These are phyloP conservation scores for Sylvicola fuscatus DNA, from an alignment of 2,888 invertebrate genomes.

Conservation along the genomic window DNA sequence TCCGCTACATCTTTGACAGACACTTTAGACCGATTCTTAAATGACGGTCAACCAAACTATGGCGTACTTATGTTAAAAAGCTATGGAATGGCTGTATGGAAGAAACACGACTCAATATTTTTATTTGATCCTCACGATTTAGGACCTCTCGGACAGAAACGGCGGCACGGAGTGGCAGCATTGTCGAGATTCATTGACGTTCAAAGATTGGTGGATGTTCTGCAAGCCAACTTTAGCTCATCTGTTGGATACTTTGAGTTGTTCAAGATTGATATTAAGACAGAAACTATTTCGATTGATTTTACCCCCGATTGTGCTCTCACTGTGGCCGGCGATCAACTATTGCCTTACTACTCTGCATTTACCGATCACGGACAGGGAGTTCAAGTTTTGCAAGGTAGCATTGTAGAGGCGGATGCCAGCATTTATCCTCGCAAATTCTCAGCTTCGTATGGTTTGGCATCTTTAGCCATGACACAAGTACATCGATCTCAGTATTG, in stretches of 20 bases:
- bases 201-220: conserved; percentile 14
- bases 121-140: conserved; percentile 27
- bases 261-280: background rate
- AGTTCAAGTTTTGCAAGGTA: background rate
- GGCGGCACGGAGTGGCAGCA: conserved; percentile 20
- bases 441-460: conserved; percentile 5
- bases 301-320: background rate
- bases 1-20: background rate
- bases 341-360: background rate
- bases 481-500: background rate
- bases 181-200: conserved; percentile 18
- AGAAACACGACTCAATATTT: conserved; percentile 19
- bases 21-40: background rate
- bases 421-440: background rate
- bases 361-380: background rate
- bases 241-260: conserved; percentile 3
- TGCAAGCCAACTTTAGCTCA: conserved; percentile 15
- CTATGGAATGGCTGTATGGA: conserved; percentile 24
- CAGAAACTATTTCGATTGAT: background rate
- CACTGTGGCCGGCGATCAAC: background rate
- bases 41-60: conserved; percentile 9
- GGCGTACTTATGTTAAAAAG: conserved; percentile 23
- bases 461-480: background rate
- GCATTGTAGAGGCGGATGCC: background rate
- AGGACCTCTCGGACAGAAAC: conserved; percentile 20